A percentile compares a stretch with the other conserved stretches of the same genome.
These are phyloP conservation scores for Distichodus sexfasciatus DNA, from an alignment of 2,797 vertebrate species.

Conservation along the genomic window DNA sequence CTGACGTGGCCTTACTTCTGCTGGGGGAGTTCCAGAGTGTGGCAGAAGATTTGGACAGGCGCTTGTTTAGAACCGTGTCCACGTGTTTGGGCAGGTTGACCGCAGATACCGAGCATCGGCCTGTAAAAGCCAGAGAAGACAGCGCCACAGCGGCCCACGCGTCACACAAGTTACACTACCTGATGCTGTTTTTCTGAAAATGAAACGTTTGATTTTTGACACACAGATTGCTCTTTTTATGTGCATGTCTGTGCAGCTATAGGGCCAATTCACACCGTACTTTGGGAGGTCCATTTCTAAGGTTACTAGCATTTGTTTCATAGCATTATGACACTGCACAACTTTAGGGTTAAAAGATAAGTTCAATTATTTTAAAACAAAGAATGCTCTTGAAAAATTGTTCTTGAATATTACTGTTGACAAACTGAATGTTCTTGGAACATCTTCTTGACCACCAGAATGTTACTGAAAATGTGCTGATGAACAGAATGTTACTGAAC, in stretches of 20 bases:
- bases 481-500: no score
- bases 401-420: no score
- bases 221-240: no score
- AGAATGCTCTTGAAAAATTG: no score
- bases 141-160: background rate
- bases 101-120: slow-evolving; percentile 96
- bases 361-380: background rate
- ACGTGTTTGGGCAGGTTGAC: slow-evolving; percentile 99
- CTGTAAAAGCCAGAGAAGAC: slow-evolving; percentile 84
- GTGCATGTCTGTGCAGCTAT: no score
- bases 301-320: background rate
- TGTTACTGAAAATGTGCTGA: no score
- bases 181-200: no score
- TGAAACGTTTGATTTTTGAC: background rate
- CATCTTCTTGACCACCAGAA: no score
- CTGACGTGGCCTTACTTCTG: slow-evolving; percentile 94
- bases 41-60: slow-evolving; percentile 99
- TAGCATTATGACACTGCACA: background rate
- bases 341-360: background rate
- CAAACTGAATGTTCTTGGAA: no score
- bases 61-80: slow-evolving; percentile 98
- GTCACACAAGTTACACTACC: background rate
- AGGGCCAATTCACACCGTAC: no score
- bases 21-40: slow-evolving; percentile 98
- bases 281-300: background rate